phyloP scores from a whole-genome alignment of 2,113 vertebrate genomes.

The Lagenorhynchus albirostris region DNA sequence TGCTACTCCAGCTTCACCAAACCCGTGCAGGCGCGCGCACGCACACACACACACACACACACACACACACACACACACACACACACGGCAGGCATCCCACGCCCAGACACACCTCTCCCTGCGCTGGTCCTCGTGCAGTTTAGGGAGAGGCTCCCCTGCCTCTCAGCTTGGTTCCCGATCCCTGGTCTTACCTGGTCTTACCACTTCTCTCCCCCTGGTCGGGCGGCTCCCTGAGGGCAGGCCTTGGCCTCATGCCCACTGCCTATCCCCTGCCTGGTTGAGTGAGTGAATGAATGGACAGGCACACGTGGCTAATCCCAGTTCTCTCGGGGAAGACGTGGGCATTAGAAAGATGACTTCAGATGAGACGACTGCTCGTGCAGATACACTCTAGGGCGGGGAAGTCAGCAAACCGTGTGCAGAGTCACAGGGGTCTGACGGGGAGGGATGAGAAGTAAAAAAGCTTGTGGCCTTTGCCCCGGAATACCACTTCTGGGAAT shows the following conservation, averaged over 20 bases:
- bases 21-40: accelerated
- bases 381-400: accelerated
- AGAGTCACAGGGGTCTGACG: background rate
- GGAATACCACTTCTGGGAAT: background rate
- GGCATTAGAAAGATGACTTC: too few species aligned
- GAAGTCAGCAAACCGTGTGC: background rate
- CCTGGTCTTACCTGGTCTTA: background rate
- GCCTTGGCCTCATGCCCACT: background rate
- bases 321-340: accelerated
- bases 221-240: background rate
- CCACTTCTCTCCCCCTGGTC: background rate
- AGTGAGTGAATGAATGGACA: accelerated
- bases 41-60: accelerated
- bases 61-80: background rate
- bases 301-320: accelerated
- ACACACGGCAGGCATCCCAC: background rate
- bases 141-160: background rate
- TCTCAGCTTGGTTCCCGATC: accelerated
- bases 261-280: background rate
- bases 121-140: accelerated
- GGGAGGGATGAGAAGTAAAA: background rate
- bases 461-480: background rate
- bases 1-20: background rate
- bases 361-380: accelerated
- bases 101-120: background rate